These are phyloP conservation scores for Drosophila longiperda DNA, from an alignment of 2,888 invertebrate genomes.

Conservation along the genomic window DNA sequence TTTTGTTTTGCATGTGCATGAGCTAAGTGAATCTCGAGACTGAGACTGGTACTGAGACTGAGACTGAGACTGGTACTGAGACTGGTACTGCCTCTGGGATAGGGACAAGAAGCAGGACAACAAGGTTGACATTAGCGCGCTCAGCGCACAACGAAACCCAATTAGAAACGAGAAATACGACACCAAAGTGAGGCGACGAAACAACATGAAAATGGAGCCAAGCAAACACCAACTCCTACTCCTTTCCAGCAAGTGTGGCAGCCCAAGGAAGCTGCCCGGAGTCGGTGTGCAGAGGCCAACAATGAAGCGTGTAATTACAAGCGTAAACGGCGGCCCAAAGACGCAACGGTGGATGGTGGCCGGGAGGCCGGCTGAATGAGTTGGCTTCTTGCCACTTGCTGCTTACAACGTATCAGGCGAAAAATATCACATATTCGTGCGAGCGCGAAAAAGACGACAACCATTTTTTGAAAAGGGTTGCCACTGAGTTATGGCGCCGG, in stretches of 20 bases:
- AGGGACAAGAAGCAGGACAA: conserved; percentile 46
- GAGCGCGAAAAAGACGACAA: conserved; percentile 62
- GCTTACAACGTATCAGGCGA: conserved; percentile 36
- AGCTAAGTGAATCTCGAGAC: conserved; percentile 77
- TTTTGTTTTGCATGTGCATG: conserved; percentile 80
- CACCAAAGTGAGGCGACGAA: conserved; percentile 81
- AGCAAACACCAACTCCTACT: neutral
- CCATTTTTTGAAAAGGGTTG: conserved; percentile 78
- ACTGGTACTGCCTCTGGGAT: neutral
- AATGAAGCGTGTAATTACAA: conserved; percentile 85
- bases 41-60: conserved; percentile 24
- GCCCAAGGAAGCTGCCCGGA: conserved; percentile 38
- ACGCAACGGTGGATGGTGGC: conserved; percentile 55
- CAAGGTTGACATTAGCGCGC: conserved; percentile 80
- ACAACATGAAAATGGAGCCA: conserved; percentile 77
- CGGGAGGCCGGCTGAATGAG: neutral
- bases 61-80: conserved; percentile 12
- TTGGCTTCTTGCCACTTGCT: conserved; percentile 21
- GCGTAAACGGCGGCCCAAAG: conserved; percentile 75
- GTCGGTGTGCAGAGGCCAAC: conserved; percentile 69
- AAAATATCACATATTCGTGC: conserved; percentile 64
- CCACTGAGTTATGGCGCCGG: conserved; percentile 61
- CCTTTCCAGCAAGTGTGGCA: neutral
- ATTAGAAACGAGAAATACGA: conserved; percentile 82
- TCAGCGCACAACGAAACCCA: conserved; percentile 78